Base-by-base conservation (phyloP, 2,888 invertebrate genomes). In the Euplexia lucipara region DNA sequence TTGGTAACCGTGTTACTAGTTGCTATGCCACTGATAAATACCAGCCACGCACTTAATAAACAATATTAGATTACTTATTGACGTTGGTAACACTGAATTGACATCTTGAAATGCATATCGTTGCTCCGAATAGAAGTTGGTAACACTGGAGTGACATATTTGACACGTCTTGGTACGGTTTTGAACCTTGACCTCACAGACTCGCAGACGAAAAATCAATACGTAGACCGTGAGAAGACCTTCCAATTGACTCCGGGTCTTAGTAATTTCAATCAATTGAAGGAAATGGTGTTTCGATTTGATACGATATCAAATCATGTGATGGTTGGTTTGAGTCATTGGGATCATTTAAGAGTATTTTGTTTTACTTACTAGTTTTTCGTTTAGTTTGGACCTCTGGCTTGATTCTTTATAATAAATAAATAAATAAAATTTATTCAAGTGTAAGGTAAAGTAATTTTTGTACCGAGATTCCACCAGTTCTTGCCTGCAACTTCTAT, bases 201-300 rank as follows among this genome's bases (percentile, higher is more conserved):
- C 47, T n/a, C n/a, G n/a, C n/a, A n/a, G n/a, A n/a, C n/a, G 35
- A 37, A 65, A 66, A 74, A 71, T 78, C 75, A 67, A 78, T 78
- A 70, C 39, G 47, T 18, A 53, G 10, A 53, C 56, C 54, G 51
- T 48, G 22, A 53, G 60, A 30, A 64, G 71, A 75, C 72, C 70
- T 69, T 51, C 51, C 83, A 83, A 82, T 83, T 81, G 83, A 75
- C 75, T 75, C 66, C 62, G 66, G 57, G 69, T 78, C 66, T 71
- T 64, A 70, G 63, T 74, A 71, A 86, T 85, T 78, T 73, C 74
- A 80, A 85, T 83, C 83, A 83, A 85, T 84, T 84, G 84, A 47
- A 39, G 30, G 30, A 34, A 51, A 70, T 61, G 37, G 48, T 66
- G 59, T 53, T 76, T 51, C 63, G 53, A 59, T 57, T 53, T 79